Percentiles rank a stretch among this genome's conserved stretches.
Conservation (phyloP, 2,797 vertebrate genomes). For the Mionectes olivaceus region DNA sequence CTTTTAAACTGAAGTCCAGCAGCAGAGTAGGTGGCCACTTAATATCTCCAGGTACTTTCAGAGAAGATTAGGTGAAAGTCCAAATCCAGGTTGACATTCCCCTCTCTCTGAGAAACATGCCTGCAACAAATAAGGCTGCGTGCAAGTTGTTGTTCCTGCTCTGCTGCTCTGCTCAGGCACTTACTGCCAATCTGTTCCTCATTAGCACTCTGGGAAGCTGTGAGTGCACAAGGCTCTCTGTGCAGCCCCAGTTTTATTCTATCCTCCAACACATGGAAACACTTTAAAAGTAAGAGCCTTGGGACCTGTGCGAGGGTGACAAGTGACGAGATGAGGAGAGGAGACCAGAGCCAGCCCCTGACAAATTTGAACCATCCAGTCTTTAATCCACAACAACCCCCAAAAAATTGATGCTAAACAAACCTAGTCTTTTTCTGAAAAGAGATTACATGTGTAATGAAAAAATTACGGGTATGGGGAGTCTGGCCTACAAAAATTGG, state of each 20-base stretch:
- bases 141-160: slow-evolving; percentile 66
- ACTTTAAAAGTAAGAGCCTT: slow-evolving; percentile 64
- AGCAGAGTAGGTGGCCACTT: slow-evolving; percentile 58
- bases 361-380: slow-evolving; percentile 73
- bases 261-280: slow-evolving; percentile 69
- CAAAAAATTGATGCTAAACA: slow-evolving; percentile 6
- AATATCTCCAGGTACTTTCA: slow-evolving; percentile 53
- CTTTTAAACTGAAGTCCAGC: slow-evolving; percentile 46
- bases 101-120: slow-evolving; percentile 42
- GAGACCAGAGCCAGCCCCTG: slow-evolving; percentile 61
- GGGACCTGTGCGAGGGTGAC: slow-evolving; percentile 63
- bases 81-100: slow-evolving; percentile 67
- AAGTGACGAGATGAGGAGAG: slow-evolving; percentile 67
- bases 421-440: slow-evolving; percentile 16
- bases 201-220: slow-evolving; percentile 74
- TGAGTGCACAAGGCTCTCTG: slow-evolving; percentile 56
- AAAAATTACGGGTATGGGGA: slow-evolving; percentile 54
- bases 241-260: slow-evolving; percentile 53
- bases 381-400: slow-evolving; percentile 22
- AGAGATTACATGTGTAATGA: slow-evolving; percentile 60
- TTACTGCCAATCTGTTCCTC: slow-evolving; percentile 65
- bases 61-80: slow-evolving; percentile 68
- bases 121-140: slow-evolving; percentile 66
- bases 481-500: slow-evolving; percentile 47
- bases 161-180: slow-evolving; percentile 37